Base-by-base conservation (phyloP, 2,113 vertebrate species). In the Aphelocoma coerulescens region DNA sequence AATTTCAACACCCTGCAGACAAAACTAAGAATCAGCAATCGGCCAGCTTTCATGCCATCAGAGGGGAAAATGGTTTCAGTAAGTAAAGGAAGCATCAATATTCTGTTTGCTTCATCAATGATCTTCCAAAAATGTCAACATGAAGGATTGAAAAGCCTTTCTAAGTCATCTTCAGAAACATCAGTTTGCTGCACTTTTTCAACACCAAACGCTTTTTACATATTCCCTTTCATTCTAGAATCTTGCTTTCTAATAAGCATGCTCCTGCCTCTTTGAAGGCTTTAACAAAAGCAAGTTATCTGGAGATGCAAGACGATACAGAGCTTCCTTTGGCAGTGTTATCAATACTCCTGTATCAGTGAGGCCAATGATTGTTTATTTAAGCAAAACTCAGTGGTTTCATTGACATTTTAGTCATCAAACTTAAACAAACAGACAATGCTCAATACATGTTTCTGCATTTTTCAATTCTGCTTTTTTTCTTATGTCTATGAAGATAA, bases 51-150 rank as follows among this genome's bases (percentile, higher is more conserved):
- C 96, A 99, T 99, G 99, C 99, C 99, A 77, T 99, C 99, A 2
- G 99, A 99, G 95, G 99, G 99, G 69, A 99, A 99, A 98, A 99
- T 99, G 99, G 99, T 99, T 95, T 99, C 99, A 95, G 99, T 99
- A 97, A 98, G 97, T 98, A 83, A 49, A 66, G 16, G 19, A 61
- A 23, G 4, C 66, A 24, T 46, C 33, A 44, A 33, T 67, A n/a
- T 41, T 87, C 41, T 7, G 1, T 65, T 80, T 32, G 72, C 24
- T 77, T 59, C 57, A 44, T 44, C 46, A n/a, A 1, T 1, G 1
- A 58, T 80, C 46, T 85, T 74, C n/a, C 54, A 81, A 77, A 94
- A 66, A 71, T 27, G 13, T 73, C 62, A 72, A 1, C 0, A 1
- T 27, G 37, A 61, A 62, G 26, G 59, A 55, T 6, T 59, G 32